These are phyloP conservation scores for Mechanitis mazaeus DNA, from an alignment of 2,888 invertebrate species.

Conservation along the genomic window DNA sequence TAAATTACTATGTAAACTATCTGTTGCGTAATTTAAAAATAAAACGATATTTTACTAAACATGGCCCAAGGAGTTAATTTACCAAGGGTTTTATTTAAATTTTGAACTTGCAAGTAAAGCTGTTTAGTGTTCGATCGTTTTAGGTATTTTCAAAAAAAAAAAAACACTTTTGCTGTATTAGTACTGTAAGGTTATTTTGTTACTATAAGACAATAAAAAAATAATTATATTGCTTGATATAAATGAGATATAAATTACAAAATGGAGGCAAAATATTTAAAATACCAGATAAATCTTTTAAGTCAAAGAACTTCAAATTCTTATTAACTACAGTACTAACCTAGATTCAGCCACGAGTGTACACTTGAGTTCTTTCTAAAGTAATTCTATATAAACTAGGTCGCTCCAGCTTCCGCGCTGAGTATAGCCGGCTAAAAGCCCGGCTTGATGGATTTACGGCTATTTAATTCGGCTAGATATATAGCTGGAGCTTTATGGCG, in stretches of 20 bases:
- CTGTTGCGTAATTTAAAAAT: no score
- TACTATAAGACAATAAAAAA: no score
- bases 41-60: no score
- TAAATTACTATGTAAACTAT: no score
- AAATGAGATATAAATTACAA: background rate
- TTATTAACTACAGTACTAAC: background rate
- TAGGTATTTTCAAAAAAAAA: no score
- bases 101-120: no score
- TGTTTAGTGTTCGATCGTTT: no score
- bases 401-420: slow-evolving; percentile 53
- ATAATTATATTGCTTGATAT: no score
- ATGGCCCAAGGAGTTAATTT: no score
- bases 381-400: slow-evolving; percentile 37
- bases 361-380: slow-evolving; percentile 1
- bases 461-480: slow-evolving; percentile 60
- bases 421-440: slow-evolving; percentile 54
- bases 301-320: slow-evolving; percentile 1
- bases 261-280: background rate
- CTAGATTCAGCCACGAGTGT: background rate
- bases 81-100: no score
- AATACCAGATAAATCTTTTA: background rate
- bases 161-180: no score
- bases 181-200: no score
- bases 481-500: slow-evolving; percentile 52
- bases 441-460: slow-evolving; percentile 58